A percentile compares a stretch with the other conserved stretches of the same genome.
Conservation (phyloP, 2,797 vertebrate genomes). For the Nannoperca obscura region DNA sequence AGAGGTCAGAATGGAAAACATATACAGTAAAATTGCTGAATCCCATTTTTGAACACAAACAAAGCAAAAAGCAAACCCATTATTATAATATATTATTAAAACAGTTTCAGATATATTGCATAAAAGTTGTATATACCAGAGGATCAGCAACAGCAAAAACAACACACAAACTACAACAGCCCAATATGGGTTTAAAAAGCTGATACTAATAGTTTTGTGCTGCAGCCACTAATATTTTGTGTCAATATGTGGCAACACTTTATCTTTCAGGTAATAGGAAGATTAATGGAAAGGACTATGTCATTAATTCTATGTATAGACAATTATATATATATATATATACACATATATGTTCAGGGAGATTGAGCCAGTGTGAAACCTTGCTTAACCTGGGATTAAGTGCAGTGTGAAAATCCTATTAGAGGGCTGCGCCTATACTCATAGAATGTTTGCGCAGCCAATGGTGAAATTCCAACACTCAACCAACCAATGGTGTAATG, state of each 20-base stretch:
- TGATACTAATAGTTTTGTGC: not conserved
- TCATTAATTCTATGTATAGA: too few relatives aligned
- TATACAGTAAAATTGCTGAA: not conserved
- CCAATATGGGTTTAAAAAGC: not conserved
- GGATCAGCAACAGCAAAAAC: not conserved
- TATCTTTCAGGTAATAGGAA: not conserved
- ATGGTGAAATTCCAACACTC: too few relatives aligned
- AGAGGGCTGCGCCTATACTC: too few relatives aligned
- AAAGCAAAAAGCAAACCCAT: not conserved
- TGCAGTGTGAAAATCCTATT: too few relatives aligned
- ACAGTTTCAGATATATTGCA: not conserved
- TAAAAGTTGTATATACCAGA: not conserved
- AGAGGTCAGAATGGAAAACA: slow-evolving; percentile 27
- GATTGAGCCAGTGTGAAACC: too few relatives aligned
- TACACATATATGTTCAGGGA: too few relatives aligned
- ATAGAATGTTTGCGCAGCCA: too few relatives aligned
- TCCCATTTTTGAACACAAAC: not conserved
- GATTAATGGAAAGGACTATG: not conserved
- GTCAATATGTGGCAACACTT: not conserved
- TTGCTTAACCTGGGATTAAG: too few relatives aligned
- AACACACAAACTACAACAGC: not conserved
- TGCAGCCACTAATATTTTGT: not conserved
- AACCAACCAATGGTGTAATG: too few relatives aligned
- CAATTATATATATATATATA: too few relatives aligned
- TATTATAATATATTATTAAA: not conserved